Evolutionary conservation across 2,797 vertebrate species (phyloP).

Genomic region (Falco biarmicus): DNA sequence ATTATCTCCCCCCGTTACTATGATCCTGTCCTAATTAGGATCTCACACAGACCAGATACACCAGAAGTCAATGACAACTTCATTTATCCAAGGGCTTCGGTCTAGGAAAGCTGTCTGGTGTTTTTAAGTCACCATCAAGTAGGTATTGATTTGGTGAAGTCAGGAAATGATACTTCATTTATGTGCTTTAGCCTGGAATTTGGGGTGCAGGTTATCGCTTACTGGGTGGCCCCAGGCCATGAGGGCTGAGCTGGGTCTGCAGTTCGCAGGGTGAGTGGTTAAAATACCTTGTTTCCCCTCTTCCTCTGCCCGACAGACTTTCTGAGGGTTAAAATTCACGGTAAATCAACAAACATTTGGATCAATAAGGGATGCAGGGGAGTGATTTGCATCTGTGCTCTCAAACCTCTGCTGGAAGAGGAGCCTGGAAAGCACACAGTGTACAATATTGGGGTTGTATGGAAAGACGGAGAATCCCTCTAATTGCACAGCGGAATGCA

Average conservation of each 20-base stretch:
- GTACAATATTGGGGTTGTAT: rapidly evolving
- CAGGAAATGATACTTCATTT: conserved; percentile 55
- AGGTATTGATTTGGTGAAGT: conserved; percentile 25
- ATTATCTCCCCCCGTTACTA: conserved; percentile 12
- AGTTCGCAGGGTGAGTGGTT: rapidly evolving
- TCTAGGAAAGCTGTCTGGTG: conserved; percentile 57
- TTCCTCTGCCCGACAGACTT: background rate
- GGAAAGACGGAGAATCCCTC: background rate
- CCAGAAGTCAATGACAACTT: conserved; percentile 73
- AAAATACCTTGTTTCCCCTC: background rate
- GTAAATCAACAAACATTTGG: background rate
- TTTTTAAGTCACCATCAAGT: conserved; percentile 69
- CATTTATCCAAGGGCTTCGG: conserved; percentile 62
- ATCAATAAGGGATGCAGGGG: conserved; percentile 33
- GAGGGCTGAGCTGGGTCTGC: background rate
- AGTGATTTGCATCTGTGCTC: background rate
- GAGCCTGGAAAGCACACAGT: background rate
- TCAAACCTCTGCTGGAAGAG: background rate
- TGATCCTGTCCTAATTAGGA: conserved; percentile 71
- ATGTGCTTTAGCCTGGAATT: background rate
- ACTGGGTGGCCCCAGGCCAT: rapidly evolving
- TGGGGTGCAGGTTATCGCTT: background rate
- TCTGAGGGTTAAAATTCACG: background rate
- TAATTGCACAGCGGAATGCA: background rate
- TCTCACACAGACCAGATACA: conserved; percentile 64